Evolutionary conservation across 92 coral and sea anemone species (phyloP).

Genomic region (Porites lobata): DNA sequence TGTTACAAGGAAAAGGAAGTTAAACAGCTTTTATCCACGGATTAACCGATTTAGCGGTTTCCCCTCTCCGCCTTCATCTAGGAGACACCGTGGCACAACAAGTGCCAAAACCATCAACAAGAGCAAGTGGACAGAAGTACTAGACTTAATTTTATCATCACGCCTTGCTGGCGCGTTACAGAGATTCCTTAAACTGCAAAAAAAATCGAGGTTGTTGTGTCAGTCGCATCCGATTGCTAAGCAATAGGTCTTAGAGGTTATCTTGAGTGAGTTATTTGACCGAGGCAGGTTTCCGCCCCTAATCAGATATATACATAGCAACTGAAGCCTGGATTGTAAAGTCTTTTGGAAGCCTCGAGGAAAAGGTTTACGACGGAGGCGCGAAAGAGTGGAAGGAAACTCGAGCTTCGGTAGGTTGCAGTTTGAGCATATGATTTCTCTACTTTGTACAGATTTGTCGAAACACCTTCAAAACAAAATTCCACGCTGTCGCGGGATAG

Average conservation of each 20-base stretch:
- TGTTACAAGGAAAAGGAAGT: slow-evolving; percentile 21
- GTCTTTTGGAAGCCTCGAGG: not conserved
- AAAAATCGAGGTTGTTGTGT: slow-evolving; percentile 13
- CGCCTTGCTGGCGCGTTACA: slow-evolving; percentile 25
- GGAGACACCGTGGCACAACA: slow-evolving; percentile 3
- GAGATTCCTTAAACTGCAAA: slow-evolving; percentile 30
- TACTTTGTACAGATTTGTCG: no score
- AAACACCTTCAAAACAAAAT: no score
- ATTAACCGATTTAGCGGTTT: not conserved
- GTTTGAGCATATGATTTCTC: not conserved
- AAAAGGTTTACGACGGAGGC: not conserved
- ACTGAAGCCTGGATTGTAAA: not conserved
- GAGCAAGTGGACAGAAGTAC: not conserved
- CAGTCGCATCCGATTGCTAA: slow-evolving; percentile 32
- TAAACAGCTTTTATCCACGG: not conserved
- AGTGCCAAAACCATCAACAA: slow-evolving; percentile 33
- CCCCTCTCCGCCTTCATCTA: not conserved
- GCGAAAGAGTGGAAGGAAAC: not conserved
- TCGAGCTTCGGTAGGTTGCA: slow-evolving; percentile 14
- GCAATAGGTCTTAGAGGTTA: slow-evolving; percentile 44
- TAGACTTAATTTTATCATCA: not conserved
- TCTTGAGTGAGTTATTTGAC: slow-evolving; percentile 20
- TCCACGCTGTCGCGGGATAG: no score
- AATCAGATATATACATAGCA: slow-evolving; percentile 30
- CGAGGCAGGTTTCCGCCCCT: slow-evolving; percentile 34